Evolutionary conservation across 2,113 vertebrate species (phyloP), one percentile per base, ranked within the genome.

Genomic region (Periophthalmus modestus): DNA sequence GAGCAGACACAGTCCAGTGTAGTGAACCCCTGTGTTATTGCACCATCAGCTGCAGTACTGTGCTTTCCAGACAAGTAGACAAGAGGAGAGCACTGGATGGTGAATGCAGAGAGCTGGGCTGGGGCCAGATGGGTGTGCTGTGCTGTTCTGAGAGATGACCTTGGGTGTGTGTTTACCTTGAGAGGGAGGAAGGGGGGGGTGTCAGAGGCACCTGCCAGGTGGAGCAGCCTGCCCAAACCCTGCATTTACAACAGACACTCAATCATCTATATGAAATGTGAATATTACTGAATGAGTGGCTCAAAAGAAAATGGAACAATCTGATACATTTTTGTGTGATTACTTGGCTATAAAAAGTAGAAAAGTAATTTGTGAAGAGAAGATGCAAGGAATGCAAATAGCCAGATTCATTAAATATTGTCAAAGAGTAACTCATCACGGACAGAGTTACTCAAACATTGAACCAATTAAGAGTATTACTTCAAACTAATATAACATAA

Each of bases 171-270:
- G 87, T 89, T 83, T 91, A 91, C 91, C 91, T 87, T 89, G 89
- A 91, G 85, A 88, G 90, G 89, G 85, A 91, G 89, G 79, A 82
- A 78, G 89, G 5, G n/a, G 24, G 24, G 62, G 24, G 59, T 90
- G 91, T 92, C 90, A 92, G 83, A 89, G 78, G 89, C 91, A 90
- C 90, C 90, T 92, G 88, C 82, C 89, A 91, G 90, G 89, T 90
- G 82, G 85, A 91, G 86, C 85, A 84, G 82, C 87, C 83, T 88
- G 18, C 50, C 21, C 57, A 23, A 14, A 59, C 23, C 57, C 23
- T 28, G 9, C 10, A 59, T 28, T 4, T 59, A 59, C 52, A 55
- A 19, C 48, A 52, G 48, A 52, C 48, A 5, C 48, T 52, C 15
- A 19, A 18, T 52, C 48, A 52, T 7, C 4, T 52, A 18, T 19